phyloP scores from a whole-genome alignment of 2,888 invertebrate species.

The Spatulosminthurus flaviceps region DNA sequence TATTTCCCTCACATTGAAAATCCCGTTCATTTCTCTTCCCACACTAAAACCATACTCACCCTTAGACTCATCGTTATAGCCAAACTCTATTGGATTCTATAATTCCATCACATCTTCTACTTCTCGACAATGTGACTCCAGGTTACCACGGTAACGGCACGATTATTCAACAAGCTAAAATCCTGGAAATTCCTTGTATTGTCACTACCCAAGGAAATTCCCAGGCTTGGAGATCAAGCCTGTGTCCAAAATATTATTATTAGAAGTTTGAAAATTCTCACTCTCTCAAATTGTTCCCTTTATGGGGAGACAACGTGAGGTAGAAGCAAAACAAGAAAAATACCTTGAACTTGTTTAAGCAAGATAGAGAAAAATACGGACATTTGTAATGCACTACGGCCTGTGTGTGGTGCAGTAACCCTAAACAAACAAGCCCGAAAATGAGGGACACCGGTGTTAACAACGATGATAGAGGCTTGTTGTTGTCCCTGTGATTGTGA shows the following conservation, averaged over 20 bases:
- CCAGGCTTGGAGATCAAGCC: background rate
- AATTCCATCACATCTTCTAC: background rate
- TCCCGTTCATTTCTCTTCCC: background rate
- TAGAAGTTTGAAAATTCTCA: background rate
- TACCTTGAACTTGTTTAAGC: too few species aligned
- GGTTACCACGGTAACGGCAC: slow-evolving; percentile 3
- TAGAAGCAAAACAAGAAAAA: background rate
- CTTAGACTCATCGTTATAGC: too few species aligned
- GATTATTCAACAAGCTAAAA: slow-evolving; percentile 3
- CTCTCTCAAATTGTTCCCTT: background rate
- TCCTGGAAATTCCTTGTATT: background rate
- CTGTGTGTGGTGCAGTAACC: background rate
- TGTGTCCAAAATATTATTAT: slow-evolving; percentile 14
- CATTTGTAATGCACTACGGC: background rate
- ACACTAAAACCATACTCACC: too few species aligned
- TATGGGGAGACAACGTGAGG: slow-evolving; percentile 2
- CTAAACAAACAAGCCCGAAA: slow-evolving; percentile 26
- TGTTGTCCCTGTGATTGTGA: slow-evolving; percentile 4
- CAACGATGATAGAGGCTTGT: slow-evolving; percentile 12
- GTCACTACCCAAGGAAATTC: background rate
- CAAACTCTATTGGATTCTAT: too few species aligned
- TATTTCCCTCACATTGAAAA: background rate
- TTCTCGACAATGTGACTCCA: background rate
- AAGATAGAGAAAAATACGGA: background rate
- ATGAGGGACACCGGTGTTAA: slow-evolving; percentile 33